Evolutionary conservation across 2,113 vertebrate genomes (phyloP).

Genomic region (Mormyrus iriodes): DNA sequence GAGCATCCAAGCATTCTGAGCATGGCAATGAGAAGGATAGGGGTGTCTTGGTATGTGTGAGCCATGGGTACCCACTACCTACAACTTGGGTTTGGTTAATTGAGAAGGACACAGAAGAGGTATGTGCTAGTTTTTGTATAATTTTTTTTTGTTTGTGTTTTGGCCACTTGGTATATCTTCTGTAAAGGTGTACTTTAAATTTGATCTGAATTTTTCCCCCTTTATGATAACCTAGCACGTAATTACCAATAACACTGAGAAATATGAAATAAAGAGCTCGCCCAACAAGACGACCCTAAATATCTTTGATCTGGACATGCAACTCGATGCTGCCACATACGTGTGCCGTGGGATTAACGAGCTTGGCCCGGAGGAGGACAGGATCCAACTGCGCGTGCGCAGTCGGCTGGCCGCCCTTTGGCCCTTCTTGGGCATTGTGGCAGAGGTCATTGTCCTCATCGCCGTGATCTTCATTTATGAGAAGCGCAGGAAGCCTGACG

Average conservation of each 20-base stretch:
- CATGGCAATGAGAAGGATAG: conserved; percentile 77
- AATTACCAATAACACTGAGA: conserved; percentile 57
- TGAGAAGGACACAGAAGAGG: rapidly evolving
- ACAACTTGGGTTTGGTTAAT: conserved; percentile 56
- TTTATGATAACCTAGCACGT: not conserved
- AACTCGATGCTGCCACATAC: conserved; percentile 65
- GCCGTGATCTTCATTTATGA: conserved; percentile 95
- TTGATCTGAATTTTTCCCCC: not conserved
- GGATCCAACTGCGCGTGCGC: conserved; percentile 72
- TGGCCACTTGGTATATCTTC: not conserved
- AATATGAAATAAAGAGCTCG: conserved; percentile 60
- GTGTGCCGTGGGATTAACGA: conserved; percentile 60
- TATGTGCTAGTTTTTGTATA: conserved; percentile 1
- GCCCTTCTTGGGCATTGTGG: conserved; percentile 96
- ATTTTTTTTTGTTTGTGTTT: not conserved
- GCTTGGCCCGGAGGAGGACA: not conserved
- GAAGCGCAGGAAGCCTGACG: conserved; percentile 92
- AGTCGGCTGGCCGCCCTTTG: conserved; percentile 86
- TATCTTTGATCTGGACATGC: conserved; percentile 57
- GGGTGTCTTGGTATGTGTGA: conserved; percentile 62
- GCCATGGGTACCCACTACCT: conserved; percentile 59
- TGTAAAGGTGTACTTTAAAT: not conserved
- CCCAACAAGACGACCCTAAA: conserved; percentile 62
- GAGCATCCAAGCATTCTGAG: conserved; percentile 70
- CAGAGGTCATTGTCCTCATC: conserved; percentile 85